These are phyloP conservation scores for Xylota sylvarum DNA, from an alignment of 2,888 invertebrate species.

Conservation along the genomic window DNA sequence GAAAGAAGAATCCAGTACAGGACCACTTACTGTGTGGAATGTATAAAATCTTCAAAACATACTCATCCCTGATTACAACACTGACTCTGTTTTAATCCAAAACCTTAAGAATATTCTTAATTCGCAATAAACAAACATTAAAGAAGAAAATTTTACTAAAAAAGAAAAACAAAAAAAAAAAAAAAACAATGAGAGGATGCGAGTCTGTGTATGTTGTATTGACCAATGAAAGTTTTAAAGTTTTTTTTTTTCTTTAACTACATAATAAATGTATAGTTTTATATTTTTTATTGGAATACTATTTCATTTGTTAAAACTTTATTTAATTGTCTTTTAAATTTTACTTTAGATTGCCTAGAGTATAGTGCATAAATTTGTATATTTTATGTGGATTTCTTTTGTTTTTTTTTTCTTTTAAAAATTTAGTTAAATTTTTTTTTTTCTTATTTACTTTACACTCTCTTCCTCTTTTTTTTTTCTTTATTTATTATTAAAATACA, in stretches of 20 bases:
- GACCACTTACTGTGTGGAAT: no score
- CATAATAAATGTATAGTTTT: slow-evolving; percentile 25
- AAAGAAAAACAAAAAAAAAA: not conserved
- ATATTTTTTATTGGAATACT: slow-evolving; percentile 52
- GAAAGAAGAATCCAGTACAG: no score
- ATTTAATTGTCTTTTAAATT: slow-evolving; percentile 34
- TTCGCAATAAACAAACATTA: not conserved
- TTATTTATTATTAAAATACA: slow-evolving; percentile 50
- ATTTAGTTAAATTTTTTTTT: slow-evolving; percentile 47
- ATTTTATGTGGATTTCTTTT: slow-evolving; percentile 40
- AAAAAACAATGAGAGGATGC: slow-evolving; percentile 6
- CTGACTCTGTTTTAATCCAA: not conserved
- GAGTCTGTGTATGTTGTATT: slow-evolving; percentile 13
- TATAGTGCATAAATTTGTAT: slow-evolving; percentile 69
- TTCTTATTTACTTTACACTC: slow-evolving; percentile 37
- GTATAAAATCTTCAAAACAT: no score
- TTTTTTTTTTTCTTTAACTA: slow-evolving; percentile 29
- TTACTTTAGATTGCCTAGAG: slow-evolving; percentile 59
- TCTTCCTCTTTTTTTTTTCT: slow-evolving; percentile 27
- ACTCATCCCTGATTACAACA: no score
- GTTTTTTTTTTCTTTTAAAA: slow-evolving; percentile 36
- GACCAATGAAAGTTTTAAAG: slow-evolving; percentile 38
- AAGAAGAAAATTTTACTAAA: not conserved
- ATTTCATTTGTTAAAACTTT: slow-evolving; percentile 57
- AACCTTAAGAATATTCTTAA: not conserved